Conservation (phyloP, 37 sponge, comb jelly and placozoan genomes). For the Spongilla lacustris region DNA sequence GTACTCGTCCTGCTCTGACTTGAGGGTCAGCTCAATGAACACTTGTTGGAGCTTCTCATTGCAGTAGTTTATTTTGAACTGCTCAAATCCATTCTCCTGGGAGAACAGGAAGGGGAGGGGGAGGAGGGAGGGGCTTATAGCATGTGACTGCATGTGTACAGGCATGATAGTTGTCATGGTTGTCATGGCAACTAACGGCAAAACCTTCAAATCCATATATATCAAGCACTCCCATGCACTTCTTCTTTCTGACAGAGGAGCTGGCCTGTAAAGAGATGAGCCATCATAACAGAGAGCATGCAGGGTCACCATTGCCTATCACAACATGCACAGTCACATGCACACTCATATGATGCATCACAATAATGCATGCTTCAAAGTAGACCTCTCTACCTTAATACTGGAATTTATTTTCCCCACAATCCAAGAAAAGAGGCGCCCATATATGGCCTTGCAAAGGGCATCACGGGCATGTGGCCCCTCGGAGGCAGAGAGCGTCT, state of each 20-base stretch:
- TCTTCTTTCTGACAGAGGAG: slow-evolving; percentile 30
- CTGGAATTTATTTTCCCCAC: slow-evolving; percentile 74
- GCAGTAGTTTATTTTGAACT: slow-evolving; percentile 93
- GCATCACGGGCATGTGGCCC: slow-evolving; percentile 82
- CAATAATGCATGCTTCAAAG: too few species aligned
- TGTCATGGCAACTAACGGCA: slow-evolving; percentile 37
- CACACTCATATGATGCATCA: too few species aligned
- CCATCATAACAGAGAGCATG: too few species aligned
- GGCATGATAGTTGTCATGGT: background rate
- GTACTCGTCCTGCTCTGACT: slow-evolving; percentile 88
- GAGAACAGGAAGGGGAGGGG: too few species aligned
- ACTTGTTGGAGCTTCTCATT: slow-evolving; percentile 94
- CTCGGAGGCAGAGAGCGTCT: slow-evolving; percentile 63
- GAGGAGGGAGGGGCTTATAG: background rate
- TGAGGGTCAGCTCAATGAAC: slow-evolving; percentile 85
- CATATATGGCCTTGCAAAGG: slow-evolving; percentile 82
- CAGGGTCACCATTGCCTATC: background rate
- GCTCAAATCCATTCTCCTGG: slow-evolving; percentile 83
- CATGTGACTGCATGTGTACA: too few species aligned
- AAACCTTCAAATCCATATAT: slow-evolving; percentile 93
- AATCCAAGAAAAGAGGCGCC: slow-evolving; percentile 81
- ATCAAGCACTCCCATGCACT: slow-evolving; percentile 87
- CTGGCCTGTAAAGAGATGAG: slow-evolving; percentile 31
- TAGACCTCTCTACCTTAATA: slow-evolving; percentile 74
- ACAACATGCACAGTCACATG: too few species aligned